Conservation (phyloP, 1,140 invertebrate genomes). For the Leptinotarsa undecemlineata region DNA sequence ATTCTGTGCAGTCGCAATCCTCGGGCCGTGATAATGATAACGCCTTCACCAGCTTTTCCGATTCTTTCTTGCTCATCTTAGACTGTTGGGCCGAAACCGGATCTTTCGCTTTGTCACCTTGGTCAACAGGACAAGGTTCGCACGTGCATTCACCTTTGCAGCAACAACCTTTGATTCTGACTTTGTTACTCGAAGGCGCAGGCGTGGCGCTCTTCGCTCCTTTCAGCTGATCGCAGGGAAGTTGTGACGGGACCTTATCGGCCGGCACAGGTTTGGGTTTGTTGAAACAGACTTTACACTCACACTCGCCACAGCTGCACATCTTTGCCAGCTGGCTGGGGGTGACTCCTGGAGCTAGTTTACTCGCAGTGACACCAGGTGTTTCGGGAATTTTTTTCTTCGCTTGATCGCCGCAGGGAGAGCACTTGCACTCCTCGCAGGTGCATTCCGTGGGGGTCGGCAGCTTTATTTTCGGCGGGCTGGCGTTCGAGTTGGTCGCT, state of each 20-base stretch:
- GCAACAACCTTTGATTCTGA: constrained; percentile 16
- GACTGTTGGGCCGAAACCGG: neutral
- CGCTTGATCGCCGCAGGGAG: constrained; percentile 7
- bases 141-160: constrained; percentile 27
- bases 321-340: constrained; percentile 10
- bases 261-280: neutral
- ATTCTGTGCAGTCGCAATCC: constrained; percentile 25
- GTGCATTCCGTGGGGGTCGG: neutral
- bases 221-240: neutral
- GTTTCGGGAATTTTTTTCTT: neutral
- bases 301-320: constrained; percentile 33
- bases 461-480: neutral
- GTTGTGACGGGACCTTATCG: neutral
- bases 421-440: constrained; percentile 19
- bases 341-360: neutral
- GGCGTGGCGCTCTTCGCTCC: no score
- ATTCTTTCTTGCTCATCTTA: neutral
- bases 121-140: constrained; percentile 26
- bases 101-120: constrained; percentile 1
- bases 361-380: neutral
- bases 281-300: constrained; percentile 29
- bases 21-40: neutral
- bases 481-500: constrained; percentile 24
- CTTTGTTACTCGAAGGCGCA: neutral
- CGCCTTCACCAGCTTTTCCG: neutral